Conservation (phyloP, 2,888 invertebrate species). For the Phengaris alcon region DNA sequence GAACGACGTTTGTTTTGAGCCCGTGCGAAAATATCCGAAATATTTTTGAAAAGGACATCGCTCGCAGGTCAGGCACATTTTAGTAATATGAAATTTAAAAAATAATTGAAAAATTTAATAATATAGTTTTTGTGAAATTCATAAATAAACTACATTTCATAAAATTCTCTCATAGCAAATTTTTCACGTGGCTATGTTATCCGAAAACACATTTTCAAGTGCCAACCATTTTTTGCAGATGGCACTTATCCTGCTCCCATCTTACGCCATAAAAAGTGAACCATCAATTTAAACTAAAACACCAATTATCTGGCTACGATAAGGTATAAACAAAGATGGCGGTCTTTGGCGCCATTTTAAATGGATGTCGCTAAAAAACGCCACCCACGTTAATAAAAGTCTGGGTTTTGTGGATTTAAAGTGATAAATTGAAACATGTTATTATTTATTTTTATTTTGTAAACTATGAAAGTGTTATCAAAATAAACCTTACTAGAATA, state of each 20-base stretch:
- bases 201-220: not conserved
- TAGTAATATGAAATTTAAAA: not conserved
- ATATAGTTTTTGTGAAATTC: not conserved
- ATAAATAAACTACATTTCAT: not conserved
- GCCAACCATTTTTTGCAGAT: slow-evolving; percentile 3
- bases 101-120: not conserved
- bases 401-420: slow-evolving; percentile 28
- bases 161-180: not conserved
- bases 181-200: not conserved
- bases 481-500: not conserved
- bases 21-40: not conserved
- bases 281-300: slow-evolving; percentile 55
- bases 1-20: slow-evolving; percentile 19
- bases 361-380: slow-evolving; percentile 44
- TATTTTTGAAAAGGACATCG: not conserved
- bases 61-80: not conserved
- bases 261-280: slow-evolving; percentile 53
- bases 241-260: slow-evolving; percentile 46
- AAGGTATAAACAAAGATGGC: slow-evolving; percentile 49
- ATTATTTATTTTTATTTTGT: not conserved
- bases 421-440: not conserved
- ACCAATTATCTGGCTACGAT: slow-evolving; percentile 61
- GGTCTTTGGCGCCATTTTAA: slow-evolving; percentile 50
- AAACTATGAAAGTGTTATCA: not conserved
- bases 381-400: slow-evolving; percentile 45